phyloP scores from a whole-genome alignment of 2,113 vertebrate species.

The Ammodramus savannarum region DNA sequence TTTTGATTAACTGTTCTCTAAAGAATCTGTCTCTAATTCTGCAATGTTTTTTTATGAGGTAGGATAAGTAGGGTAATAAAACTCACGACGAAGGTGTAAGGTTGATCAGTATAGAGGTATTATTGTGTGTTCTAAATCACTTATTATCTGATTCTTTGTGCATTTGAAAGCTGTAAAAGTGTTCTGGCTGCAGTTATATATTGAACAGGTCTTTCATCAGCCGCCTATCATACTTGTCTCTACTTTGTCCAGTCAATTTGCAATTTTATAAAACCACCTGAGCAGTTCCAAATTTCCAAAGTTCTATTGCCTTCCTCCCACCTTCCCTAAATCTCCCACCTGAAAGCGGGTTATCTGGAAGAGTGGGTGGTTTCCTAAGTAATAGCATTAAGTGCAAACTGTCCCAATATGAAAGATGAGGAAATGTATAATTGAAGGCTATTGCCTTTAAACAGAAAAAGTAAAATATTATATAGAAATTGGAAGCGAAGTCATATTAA shows the following conservation, averaged over 20 bases:
- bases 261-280: not conserved
- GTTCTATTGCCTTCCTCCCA: not conserved
- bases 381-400: not conserved
- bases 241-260: not conserved
- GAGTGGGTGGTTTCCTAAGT: not conserved
- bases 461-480: not conserved
- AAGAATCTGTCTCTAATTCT: not conserved
- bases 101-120: not conserved
- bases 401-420: not conserved
- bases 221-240: not conserved
- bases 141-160: not conserved
- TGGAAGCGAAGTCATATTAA: not conserved
- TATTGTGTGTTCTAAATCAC: not conserved
- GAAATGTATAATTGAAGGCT: not conserved
- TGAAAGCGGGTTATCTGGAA: not conserved
- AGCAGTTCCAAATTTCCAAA: not conserved
- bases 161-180: not conserved
- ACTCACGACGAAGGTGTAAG: not conserved
- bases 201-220: not conserved
- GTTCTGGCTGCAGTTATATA: not conserved
- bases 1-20: not conserved
- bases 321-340: not conserved
- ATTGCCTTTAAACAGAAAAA: not conserved
- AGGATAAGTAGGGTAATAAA: not conserved
- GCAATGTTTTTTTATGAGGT: not conserved